phyloP scores from a whole-genome alignment of 2,113 vertebrate species.

The Sclerurus mexicanus region DNA sequence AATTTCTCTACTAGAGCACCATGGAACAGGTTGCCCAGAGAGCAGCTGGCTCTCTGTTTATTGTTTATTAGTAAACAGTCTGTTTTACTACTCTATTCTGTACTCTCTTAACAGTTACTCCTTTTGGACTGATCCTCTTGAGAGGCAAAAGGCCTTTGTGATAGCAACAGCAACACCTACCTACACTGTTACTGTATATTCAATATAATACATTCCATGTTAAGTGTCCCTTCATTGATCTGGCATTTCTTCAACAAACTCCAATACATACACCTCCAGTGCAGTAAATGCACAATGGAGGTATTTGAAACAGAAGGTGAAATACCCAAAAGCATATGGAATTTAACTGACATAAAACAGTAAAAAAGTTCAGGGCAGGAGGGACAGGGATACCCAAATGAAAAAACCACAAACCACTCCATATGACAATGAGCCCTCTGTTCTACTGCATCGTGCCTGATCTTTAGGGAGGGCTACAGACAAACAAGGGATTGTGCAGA shows the following conservation, averaged over 20 bases:
- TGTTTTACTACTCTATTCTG: not conserved
- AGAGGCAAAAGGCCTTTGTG: not conserved
- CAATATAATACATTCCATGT: not conserved
- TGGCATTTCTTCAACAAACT: not conserved
- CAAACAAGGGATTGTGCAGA: conserved; percentile 8
- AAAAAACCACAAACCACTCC: not conserved
- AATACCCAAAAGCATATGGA: not conserved
- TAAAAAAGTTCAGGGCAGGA: not conserved
- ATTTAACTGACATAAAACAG: not conserved
- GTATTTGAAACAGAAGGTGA: not conserved
- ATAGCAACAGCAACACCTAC: not conserved
- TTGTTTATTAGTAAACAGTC: too few relatives aligned
- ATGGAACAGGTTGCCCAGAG: not conserved
- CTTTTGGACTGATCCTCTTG: not conserved
- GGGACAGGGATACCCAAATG: not conserved
- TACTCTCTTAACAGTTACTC: not conserved
- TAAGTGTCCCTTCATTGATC: not conserved
- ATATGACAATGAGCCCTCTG: not conserved
- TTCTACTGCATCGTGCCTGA: not conserved
- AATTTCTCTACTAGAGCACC: not conserved
- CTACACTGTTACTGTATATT: not conserved
- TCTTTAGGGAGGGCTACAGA: not conserved
- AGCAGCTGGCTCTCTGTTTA: too few relatives aligned
- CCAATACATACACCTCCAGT: not conserved
- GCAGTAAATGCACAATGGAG: not conserved